Evolutionary conservation across 2,797 vertebrate genomes (phyloP).

Genomic region (Hylomyscus alleni): DNA sequence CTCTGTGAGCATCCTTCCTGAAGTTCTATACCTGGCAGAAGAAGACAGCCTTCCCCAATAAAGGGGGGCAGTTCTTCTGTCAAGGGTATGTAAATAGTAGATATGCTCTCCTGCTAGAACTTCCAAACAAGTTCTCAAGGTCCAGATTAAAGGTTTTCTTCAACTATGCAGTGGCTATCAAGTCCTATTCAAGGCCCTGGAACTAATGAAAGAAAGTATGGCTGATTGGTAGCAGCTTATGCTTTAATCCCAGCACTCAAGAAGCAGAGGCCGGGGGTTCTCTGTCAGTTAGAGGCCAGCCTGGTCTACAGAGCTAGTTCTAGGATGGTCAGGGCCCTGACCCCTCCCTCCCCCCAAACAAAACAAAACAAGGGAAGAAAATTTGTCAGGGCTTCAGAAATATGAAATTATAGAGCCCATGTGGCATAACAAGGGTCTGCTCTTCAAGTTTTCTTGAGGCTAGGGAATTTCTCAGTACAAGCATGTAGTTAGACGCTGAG

Average conservation of each 20-base stretch:
- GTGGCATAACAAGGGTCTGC: not conserved
- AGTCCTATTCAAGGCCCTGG: not conserved
- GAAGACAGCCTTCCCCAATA: not conserved
- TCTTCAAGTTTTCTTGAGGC: not conserved
- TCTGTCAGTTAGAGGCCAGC: not conserved
- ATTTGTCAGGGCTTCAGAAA: not conserved
- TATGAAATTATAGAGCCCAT: not conserved
- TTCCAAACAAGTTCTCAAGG: not conserved
- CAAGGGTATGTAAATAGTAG: not conserved
- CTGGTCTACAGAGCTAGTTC: not conserved
- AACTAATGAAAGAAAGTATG: not conserved
- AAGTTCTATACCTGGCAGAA: not conserved
- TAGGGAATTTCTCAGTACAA: not conserved
- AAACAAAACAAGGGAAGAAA: not conserved
- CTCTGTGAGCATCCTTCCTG: not conserved
- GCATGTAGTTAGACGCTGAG: not conserved
- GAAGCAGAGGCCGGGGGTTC: not conserved
- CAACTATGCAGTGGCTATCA: not conserved
- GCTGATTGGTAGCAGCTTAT: not conserved
- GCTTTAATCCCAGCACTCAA: not conserved
- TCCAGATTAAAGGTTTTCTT: slow-evolving; percentile 12
- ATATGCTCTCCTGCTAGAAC: not conserved
- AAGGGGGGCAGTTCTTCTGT: not conserved
- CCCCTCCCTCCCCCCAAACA: no score
- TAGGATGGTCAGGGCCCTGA: not conserved